Conservation (phyloP, 2,797 vertebrate species). For the Coregonus suidteri region DNA sequence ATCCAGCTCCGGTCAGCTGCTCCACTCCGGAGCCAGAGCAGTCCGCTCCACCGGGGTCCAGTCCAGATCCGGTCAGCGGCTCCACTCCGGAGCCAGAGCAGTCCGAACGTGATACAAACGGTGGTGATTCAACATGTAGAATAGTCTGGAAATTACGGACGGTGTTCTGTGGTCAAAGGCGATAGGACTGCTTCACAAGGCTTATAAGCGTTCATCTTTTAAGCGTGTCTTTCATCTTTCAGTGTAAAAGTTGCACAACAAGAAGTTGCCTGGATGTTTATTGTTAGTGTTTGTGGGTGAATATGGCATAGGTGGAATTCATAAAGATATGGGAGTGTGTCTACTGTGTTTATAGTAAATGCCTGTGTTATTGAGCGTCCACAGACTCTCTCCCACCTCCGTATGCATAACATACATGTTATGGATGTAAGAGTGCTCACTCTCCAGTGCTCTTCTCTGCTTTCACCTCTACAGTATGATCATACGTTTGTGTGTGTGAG, state of each 20-base stretch:
- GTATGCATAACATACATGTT: not conserved
- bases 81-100: too few relatives aligned
- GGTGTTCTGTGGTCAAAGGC: too few relatives aligned
- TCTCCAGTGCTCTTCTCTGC: not conserved
- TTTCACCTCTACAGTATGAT: not conserved
- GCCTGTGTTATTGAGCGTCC: not conserved
- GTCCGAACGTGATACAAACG: too few relatives aligned
- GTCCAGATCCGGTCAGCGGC: too few relatives aligned
- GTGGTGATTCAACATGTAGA: too few relatives aligned
- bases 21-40: too few relatives aligned
- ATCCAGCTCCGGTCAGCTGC: too few relatives aligned
- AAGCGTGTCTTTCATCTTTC: not conserved
- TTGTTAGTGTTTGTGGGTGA: conserved; percentile 1
- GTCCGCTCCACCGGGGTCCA: too few relatives aligned
- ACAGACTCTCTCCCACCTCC: not conserved
- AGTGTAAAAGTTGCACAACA: not conserved
- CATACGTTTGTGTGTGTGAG: not conserved
- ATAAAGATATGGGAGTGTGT: not conserved
- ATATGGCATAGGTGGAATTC: not conserved
- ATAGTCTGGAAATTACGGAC: too few relatives aligned
- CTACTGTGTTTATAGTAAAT: not conserved
- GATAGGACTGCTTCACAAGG: too few relatives aligned
- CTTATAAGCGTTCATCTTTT: not conserved
- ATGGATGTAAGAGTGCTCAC: not conserved
- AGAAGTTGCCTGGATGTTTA: not conserved